A percentile compares a stretch with the other conserved stretches of the same genome.
These are phyloP conservation scores for Plestiodon gilberti DNA, from an alignment of 2,113 vertebrate species.

Conservation along the genomic window DNA sequence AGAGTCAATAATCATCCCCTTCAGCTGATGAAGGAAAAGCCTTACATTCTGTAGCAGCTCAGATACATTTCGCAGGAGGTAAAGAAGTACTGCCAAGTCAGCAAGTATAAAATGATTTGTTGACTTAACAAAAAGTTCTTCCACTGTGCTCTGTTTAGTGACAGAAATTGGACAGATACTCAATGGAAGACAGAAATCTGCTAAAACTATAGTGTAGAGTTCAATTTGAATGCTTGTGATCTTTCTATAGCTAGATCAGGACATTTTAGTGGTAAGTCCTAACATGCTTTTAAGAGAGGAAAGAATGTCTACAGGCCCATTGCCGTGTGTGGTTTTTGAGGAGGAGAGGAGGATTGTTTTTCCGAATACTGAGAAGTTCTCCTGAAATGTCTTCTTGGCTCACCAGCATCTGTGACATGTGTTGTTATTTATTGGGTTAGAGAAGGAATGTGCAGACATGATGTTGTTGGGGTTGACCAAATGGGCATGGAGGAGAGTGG, in stretches of 20 bases:
- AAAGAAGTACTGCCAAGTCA: slow-evolving; percentile 28
- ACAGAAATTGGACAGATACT: background rate
- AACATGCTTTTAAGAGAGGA: background rate
- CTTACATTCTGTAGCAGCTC: slow-evolving; percentile 19
- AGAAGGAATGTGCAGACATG: no score
- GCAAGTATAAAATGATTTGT: slow-evolving; percentile 33
- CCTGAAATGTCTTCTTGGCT: background rate
- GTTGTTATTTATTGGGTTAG: background rate
- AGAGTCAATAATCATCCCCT: slow-evolving; percentile 26
- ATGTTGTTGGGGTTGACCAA: no score
- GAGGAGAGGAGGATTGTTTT: background rate
- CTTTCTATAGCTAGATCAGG: background rate
- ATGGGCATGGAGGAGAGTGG: no score
- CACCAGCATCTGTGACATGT: background rate
- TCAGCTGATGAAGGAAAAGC: background rate
- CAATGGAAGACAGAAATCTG: background rate
- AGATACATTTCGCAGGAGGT: slow-evolving; percentile 20
- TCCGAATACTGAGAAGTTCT: background rate
- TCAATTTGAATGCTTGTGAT: background rate
- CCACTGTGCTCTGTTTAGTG: rapidly evolving
- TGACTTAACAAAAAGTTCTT: background rate
- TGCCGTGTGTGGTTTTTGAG: background rate
- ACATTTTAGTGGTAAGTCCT: background rate
- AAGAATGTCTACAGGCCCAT: background rate
- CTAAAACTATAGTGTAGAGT: background rate